Percentiles rank a stretch among this genome's conserved stretches.
Evolutionary conservation across 2,888 invertebrate species (phyloP).

Genomic region (Luffia ferchaultella): DNA sequence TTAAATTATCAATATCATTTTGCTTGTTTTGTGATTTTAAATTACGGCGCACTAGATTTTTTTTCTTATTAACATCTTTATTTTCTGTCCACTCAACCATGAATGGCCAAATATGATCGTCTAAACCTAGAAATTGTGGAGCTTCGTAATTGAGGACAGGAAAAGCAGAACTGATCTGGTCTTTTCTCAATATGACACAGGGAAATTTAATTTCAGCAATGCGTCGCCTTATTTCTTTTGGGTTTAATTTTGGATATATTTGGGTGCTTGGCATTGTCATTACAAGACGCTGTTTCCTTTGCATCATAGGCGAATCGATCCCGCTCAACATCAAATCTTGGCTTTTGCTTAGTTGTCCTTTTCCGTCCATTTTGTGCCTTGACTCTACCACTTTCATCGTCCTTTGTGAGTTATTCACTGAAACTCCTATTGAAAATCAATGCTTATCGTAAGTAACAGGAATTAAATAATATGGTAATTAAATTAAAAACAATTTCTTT

Average conservation of each 20-base stretch:
- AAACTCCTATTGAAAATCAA: no score
- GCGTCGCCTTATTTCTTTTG: slow-evolving; percentile 34
- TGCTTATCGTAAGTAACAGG: no score
- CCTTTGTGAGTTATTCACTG: no score
- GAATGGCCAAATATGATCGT: slow-evolving; percentile 44
- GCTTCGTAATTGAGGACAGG: slow-evolving; percentile 25
- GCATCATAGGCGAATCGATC: background rate
- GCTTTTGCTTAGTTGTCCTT: no score
- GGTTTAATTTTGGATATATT: slow-evolving; percentile 16
- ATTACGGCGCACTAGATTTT: background rate
- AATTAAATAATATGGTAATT: no score
- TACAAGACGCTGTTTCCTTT: slow-evolving; percentile 21
- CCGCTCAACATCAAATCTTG: background rate
- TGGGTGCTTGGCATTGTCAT: slow-evolving; percentile 23
- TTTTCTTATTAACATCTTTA: background rate
- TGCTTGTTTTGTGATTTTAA: slow-evolving; percentile 1
- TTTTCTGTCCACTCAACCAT: slow-evolving; percentile 34
- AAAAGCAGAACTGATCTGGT: slow-evolving; percentile 31
- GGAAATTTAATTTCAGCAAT: slow-evolving; percentile 35
- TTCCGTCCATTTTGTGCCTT: no score
- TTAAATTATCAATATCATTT: background rate
- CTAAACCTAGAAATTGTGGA: slow-evolving; percentile 37
- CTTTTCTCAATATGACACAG: slow-evolving; percentile 36
- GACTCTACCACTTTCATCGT: no score
- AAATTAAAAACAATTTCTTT: no score